Evolutionary conservation across 1,140 invertebrate species (phyloP).

Genomic region (Rhopalosiphum maidis): DNA sequence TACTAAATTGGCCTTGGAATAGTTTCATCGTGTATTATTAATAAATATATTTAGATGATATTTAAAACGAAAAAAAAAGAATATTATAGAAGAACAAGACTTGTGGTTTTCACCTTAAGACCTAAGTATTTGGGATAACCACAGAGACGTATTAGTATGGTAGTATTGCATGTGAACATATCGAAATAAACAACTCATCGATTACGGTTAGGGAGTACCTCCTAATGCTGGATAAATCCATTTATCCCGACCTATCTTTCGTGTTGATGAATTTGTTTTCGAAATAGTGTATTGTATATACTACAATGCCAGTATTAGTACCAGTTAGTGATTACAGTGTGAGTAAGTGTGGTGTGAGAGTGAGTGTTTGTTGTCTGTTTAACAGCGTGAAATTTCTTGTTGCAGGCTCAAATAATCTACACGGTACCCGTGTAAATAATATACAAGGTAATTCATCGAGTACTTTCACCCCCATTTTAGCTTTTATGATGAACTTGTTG

Average conservation of each 20-base stretch:
- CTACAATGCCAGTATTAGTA: not conserved
- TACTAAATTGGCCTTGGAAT: not conserved
- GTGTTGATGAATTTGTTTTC: not conserved
- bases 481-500: not conserved
- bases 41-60: not conserved
- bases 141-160: not conserved
- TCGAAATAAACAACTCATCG: not conserved
- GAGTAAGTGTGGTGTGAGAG: not conserved
- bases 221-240: not conserved
- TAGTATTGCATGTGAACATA: not conserved
- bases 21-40: not conserved
- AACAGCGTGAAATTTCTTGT: not conserved
- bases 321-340: not conserved
- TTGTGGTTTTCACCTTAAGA: not conserved
- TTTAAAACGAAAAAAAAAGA: not conserved
- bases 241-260: not conserved
- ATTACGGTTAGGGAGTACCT: not conserved
- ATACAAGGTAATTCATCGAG: not conserved
- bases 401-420: not conserved
- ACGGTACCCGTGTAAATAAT: not conserved
- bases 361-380: not conserved
- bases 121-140: not conserved
- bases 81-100: not conserved
- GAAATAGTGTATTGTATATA: not conserved
- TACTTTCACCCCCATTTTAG: not conserved